Conservation (phyloP, 2,888 invertebrate species). For the Galerucella calmariensis region DNA sequence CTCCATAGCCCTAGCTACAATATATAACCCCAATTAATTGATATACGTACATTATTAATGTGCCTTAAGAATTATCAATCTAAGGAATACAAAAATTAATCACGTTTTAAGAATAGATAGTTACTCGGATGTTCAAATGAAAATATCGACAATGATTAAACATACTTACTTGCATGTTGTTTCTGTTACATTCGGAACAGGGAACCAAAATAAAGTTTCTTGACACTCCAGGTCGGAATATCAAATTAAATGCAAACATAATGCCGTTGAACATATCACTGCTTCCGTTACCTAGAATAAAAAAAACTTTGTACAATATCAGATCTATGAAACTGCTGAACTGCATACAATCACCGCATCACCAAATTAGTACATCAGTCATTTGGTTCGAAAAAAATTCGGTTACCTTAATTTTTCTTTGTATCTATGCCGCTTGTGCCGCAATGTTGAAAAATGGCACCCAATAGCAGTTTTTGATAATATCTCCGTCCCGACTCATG, state of each 20-base stretch:
- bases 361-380: no score
- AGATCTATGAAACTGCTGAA: no score
- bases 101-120: neutral
- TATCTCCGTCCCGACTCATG: no score
- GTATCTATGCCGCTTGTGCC: no score
- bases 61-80: neutral
- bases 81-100: neutral
- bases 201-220: conserved; percentile 85
- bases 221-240: conserved; percentile 85
- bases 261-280: conserved; percentile 82
- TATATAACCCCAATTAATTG: conserved; percentile 31
- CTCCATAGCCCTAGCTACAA: conserved; percentile 27
- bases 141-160: conserved; percentile 19
- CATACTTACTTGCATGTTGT: conserved; percentile 73
- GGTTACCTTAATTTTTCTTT: no score
- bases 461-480: no score
- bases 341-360: no score
- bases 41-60: conserved; percentile 32
- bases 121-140: neutral
- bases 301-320: neutral
- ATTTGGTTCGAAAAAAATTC: no score
- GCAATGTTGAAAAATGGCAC: no score
- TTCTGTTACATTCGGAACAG: conserved; percentile 79
- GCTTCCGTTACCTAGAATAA: conserved; percentile 67
- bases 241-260: conserved; percentile 76